Evolutionary conservation across 2,797 vertebrate genomes (phyloP).

Genomic region (Anabas testudineus): DNA sequence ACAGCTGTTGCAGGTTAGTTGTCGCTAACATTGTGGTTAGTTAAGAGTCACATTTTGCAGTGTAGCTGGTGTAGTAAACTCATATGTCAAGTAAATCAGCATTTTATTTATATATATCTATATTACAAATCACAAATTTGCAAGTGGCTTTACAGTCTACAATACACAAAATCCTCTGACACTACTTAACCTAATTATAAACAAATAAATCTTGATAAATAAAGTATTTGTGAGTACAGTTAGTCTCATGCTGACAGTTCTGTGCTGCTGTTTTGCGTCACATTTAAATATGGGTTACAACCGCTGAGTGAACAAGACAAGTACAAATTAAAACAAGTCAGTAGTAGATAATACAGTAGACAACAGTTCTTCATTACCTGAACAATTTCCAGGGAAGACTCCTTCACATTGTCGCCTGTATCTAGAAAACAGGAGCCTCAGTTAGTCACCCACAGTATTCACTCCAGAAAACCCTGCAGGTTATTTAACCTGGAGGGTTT

Average conservation of each 20-base stretch:
- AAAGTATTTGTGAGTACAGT: not conserved
- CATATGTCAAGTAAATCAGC: too few species aligned
- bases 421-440: slow-evolving; percentile 44
- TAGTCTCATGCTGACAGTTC: not conserved
- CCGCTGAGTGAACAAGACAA: too few species aligned
- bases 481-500: too few species aligned
- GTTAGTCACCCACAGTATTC: not conserved
- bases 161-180: too few species aligned
- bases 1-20: not conserved
- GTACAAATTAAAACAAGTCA: too few species aligned
- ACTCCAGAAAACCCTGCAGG: too few species aligned
- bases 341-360: too few species aligned
- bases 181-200: not conserved
- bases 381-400: slow-evolving; percentile 66
- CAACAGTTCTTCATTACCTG: slow-evolving; percentile 70
- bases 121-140: too few species aligned
- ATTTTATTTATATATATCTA: too few species aligned
- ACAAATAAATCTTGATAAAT: not conserved
- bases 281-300: too few species aligned
- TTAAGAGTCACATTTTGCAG: too few species aligned
- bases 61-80: not conserved
- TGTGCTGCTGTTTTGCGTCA: not conserved
- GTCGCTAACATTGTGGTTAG: not conserved
- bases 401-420: slow-evolving; percentile 62
- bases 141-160: too few species aligned